Percentiles rank a stretch among this genome's conserved stretches.
Conservation (phyloP, 2,113 vertebrate species). For the Oreochromis tanganicae region DNA sequence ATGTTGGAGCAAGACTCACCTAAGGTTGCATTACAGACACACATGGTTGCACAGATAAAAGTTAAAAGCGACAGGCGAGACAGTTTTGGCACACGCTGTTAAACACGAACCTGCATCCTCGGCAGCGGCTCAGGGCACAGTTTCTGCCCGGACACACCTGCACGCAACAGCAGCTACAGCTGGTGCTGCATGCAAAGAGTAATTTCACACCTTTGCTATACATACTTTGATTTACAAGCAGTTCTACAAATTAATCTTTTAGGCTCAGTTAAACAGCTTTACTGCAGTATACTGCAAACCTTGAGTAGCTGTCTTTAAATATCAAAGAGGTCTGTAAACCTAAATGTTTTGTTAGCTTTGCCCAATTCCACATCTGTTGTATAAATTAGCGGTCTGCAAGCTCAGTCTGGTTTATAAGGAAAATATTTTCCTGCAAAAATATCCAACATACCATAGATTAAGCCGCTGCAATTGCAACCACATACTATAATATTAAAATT, state of each 20-base stretch:
- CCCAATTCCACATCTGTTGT: constrained; percentile 58
- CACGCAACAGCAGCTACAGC: not conserved
- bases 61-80: constrained; percentile 8
- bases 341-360: constrained; percentile 43
- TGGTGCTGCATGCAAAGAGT: not conserved
- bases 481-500: constrained; percentile 32
- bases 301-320: not conserved
- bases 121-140: constrained; percentile 11
- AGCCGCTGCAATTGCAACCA: constrained; percentile 36
- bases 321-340: constrained; percentile 8
- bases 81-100: constrained; percentile 39
- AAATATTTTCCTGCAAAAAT: constrained; percentile 56
- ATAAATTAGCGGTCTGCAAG: constrained; percentile 43
- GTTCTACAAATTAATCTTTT: not conserved
- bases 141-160: constrained; percentile 23
- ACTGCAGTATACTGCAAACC: not conserved
- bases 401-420: constrained; percentile 39
- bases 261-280: not conserved
- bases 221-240: not conserved
- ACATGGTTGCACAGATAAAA: constrained; percentile 31
- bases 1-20: constrained; percentile 44
- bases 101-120: constrained; percentile 46
- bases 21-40: constrained; percentile 35
- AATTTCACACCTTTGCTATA: not conserved
- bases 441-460: constrained; percentile 52